Base-by-base conservation (phyloP, 1,140 invertebrate genomes). In the Drosophila oshimai region DNA sequence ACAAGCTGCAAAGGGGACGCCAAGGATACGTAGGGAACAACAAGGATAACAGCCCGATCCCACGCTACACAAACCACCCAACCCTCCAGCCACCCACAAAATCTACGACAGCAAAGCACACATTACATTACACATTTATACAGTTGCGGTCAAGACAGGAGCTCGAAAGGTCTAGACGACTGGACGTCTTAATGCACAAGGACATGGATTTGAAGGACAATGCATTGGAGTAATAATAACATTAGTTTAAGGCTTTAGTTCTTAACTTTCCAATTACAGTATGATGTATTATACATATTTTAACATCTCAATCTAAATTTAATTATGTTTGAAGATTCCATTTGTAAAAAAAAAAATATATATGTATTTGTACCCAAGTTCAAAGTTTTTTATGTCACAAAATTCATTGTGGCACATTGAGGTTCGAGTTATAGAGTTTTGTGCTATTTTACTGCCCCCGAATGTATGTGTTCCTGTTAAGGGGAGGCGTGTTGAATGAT, bases 1-100 rank as follows among this genome's bases (percentile, higher is more conserved):
- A 71, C 67, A 64, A 58, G 44, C 41, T 15, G 36, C 29, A 12
- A n/a, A 36, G 53, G 45, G 58, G 26, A 42, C 44, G 12, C 39
- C 68, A 61, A 71, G 68, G 67, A 71, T 71, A 71, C 22, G 55
- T 22, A 47, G 58, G 60, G 71, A 47, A 54, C 53, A 58, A 42
- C 39, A 70, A 71, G 54, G 67, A 71, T 57, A 61, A 50, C 31
- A 39, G 45, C 15, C 34, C 39, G 29, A 54, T 41, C 28, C 22
- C 54, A 67, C 50, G 42, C 49, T 13, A 26, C 3, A 10, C 2
- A n/a, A 9, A 28, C 10, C 20, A 10, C 45, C 17, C 45, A 33
- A 46, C 18, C 20, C 7, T 28, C 17, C 45, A 33, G 29, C 18
- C 17, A 31, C 34, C 20, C 50, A 20, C 10, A 46, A 39, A 42